phyloP scores from a whole-genome alignment of 2,888 invertebrate species.

The Blera fallax region DNA sequence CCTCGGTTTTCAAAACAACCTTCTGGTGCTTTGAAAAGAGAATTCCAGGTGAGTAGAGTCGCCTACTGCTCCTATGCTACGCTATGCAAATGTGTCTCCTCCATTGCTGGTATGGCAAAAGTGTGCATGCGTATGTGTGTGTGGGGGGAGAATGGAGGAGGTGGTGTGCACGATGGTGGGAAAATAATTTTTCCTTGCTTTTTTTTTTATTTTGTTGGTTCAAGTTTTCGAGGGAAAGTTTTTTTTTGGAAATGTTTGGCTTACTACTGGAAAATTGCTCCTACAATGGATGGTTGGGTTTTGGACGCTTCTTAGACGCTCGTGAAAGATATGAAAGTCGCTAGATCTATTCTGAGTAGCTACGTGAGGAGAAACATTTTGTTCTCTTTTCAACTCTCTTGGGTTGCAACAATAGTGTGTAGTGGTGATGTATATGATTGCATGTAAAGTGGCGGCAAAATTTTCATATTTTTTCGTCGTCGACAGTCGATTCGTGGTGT shows the following conservation, averaged over 20 bases:
- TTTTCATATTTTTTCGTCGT: slow-evolving; percentile 24
- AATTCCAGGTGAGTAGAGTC: slow-evolving; percentile 24
- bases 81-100: slow-evolving; percentile 19
- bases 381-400: slow-evolving; percentile 48
- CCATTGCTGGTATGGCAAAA: slow-evolving; percentile 36
- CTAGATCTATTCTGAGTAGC: no score
- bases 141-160: slow-evolving; percentile 22
- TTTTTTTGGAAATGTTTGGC: neutral
- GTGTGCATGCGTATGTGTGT: slow-evolving; percentile 19
- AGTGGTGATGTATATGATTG: slow-evolving; percentile 26
- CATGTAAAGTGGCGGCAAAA: slow-evolving; percentile 70
- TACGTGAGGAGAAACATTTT: slow-evolving; percentile 40
- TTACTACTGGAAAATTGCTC: neutral
- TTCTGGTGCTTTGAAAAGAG: neutral
- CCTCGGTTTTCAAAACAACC: neutral
- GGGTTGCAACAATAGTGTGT: slow-evolving; percentile 43
- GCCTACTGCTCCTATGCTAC: neutral
- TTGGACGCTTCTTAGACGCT: neutral
- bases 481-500: slow-evolving; percentile 14
- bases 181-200: slow-evolving; percentile 27
- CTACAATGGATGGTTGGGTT: slow-evolving; percentile 1
- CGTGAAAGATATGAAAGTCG: neutral
- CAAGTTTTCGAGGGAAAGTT: slow-evolving; percentile 35
- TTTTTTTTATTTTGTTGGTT: neutral
- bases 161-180: slow-evolving; percentile 39